Conservation (phyloP, 1,140 invertebrate genomes). For the Papilio glaucus region DNA sequence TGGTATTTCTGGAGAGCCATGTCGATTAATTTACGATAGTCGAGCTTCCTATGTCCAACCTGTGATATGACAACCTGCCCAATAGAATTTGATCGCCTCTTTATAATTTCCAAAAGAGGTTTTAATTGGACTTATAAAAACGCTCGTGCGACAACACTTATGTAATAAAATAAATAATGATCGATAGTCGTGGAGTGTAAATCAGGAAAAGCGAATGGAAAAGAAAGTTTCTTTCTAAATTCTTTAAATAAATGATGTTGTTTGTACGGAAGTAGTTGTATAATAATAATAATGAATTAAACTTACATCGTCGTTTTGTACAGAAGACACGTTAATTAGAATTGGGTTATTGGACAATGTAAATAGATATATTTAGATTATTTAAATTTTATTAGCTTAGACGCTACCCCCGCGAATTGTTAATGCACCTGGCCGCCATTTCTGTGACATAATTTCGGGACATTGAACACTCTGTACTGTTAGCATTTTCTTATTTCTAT, state of each 20-base stretch:
- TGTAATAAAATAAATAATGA: conserved; percentile 4
- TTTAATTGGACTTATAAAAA: conserved; percentile 54
- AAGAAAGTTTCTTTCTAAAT: neutral
- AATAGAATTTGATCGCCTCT: conserved; percentile 48
- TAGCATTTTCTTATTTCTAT: too few relatives aligned
- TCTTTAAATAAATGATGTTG: neutral
- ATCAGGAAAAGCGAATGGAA: neutral
- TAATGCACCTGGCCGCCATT: too few relatives aligned
- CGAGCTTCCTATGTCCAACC: conserved; percentile 64
- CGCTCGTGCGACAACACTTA: neutral
- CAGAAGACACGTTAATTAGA: too few relatives aligned
- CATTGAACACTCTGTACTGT: too few relatives aligned
- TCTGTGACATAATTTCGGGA: too few relatives aligned
- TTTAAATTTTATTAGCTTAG: too few relatives aligned
- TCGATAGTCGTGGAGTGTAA: neutral
- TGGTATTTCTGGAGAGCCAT: conserved; percentile 58
- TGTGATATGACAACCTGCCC: conserved; percentile 56
- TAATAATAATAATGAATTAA: neutral
- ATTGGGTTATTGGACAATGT: too few relatives aligned
- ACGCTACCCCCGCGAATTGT: too few relatives aligned
- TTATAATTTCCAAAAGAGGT: conserved; percentile 53
- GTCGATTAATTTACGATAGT: conserved; percentile 72
- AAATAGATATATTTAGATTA: too few relatives aligned
- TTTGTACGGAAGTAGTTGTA: neutral
- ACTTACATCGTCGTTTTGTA: neutral